phyloP scores from a whole-genome alignment of 2,797 vertebrate species.

The Myotis daubentonii region DNA sequence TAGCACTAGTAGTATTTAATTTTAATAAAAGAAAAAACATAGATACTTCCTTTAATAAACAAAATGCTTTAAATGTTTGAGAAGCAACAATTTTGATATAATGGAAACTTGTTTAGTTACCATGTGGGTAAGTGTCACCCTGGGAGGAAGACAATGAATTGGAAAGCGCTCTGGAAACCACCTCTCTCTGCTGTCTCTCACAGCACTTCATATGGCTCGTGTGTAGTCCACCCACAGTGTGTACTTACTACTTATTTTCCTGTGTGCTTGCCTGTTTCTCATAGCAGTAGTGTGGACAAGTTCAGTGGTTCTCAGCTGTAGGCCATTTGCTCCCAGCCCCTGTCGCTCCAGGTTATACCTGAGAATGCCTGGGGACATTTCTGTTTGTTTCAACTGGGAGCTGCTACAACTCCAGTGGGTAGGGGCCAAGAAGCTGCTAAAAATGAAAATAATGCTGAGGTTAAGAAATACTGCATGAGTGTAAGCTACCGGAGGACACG shows the following conservation, averaged over 20 bases:
- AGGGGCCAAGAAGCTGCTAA: not conserved
- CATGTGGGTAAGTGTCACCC: not conserved
- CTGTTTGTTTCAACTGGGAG: not conserved
- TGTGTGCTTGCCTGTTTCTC: not conserved
- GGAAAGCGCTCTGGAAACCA: not conserved
- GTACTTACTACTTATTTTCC: not conserved
- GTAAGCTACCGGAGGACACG: not conserved
- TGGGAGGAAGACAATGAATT: not conserved
- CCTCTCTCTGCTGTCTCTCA: not conserved
- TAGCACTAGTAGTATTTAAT: constrained; percentile 60
- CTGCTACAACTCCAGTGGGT: not conserved
- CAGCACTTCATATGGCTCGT: not conserved
- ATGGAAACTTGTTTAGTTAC: not conserved
- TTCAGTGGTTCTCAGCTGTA: not conserved
- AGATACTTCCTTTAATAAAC: not conserved
- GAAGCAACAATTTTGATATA: not conserved
- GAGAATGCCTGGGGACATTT: not conserved
- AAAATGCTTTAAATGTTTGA: constrained; percentile 16
- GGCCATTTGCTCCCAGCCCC: not conserved
- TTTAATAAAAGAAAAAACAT: constrained; percentile 57
- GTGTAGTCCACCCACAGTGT: not conserved
- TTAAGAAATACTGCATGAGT: not conserved
- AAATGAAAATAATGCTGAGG: not conserved
- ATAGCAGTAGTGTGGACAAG: not conserved
- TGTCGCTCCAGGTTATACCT: not conserved